These are phyloP conservation scores for Caenorhabditis afra DNA, from an alignment of 2,888 invertebrate species.

Conservation along the genomic window DNA sequence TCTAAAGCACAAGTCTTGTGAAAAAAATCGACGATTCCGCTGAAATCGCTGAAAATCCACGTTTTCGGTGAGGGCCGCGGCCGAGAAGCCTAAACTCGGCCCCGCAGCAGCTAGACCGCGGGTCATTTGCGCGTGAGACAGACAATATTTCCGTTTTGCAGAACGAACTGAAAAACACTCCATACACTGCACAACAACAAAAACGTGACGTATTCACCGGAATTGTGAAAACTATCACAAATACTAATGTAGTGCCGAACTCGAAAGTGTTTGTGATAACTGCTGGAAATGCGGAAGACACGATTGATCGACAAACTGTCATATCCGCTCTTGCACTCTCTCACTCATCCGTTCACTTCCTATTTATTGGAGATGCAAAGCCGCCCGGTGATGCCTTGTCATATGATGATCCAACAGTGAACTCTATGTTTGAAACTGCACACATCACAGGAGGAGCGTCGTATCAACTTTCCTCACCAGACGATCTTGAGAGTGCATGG, in stretches of 20 bases:
- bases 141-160: too few species aligned
- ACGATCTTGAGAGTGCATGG: constrained; percentile 51
- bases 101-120: too few species aligned
- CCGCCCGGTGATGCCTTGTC: constrained; percentile 64
- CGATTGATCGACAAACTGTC: constrained; percentile 49
- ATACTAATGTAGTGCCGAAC: constrained; percentile 35
- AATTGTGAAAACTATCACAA: constrained; percentile 34
- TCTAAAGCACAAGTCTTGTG: too few species aligned
- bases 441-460: constrained; percentile 68
- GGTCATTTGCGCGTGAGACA: too few species aligned
- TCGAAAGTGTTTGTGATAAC: constrained; percentile 60
- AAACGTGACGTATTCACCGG: constrained; percentile 62
- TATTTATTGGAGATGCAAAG: constrained; percentile 64
- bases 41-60: too few species aligned
- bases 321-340: constrained; percentile 49
- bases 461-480: constrained; percentile 58
- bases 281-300: constrained; percentile 57
- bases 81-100: too few species aligned
- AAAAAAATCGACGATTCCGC: too few species aligned
- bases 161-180: constrained; percentile 37
- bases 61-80: too few species aligned
- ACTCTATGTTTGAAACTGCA: constrained; percentile 62
- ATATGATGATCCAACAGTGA: constrained; percentile 61
- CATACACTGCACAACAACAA: constrained; percentile 50
- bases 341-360: constrained; percentile 57